Conservation (phyloP, 2,888 invertebrate species). For the Phragmatobia fuliginosa region DNA sequence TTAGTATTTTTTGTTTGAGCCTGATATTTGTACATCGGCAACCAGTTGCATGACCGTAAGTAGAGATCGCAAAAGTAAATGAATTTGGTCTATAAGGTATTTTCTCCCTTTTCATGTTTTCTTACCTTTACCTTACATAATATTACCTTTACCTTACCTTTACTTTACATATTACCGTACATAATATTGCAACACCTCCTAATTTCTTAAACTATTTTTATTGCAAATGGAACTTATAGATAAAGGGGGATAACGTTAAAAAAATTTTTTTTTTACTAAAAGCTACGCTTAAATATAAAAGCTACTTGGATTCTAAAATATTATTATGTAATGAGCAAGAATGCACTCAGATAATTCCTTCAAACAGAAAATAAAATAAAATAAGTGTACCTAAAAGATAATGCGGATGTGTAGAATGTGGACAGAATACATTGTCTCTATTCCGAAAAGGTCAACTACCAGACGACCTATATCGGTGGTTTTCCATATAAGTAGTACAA, state of each 20-base stretch:
- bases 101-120: not conserved
- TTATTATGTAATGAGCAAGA: no score
- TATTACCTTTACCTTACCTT: no score
- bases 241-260: no score
- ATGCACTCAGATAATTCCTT: no score
- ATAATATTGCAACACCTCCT: no score
- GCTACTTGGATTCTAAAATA: no score
- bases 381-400: not conserved
- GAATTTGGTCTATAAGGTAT: not conserved
- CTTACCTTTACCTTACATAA: not conserved
- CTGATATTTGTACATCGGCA: conserved; percentile 27
- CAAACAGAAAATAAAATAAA: not conserved
- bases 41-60: conserved; percentile 8
- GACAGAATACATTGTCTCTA: not conserved
- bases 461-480: not conserved
- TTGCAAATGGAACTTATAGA: no score
- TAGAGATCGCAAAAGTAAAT: not conserved
- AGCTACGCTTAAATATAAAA: no score
- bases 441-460: not conserved
- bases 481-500: not conserved
- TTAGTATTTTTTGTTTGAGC: conserved; percentile 11
- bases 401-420: not conserved
- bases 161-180: no score
- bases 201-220: no score
- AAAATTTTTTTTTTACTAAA: no score